These are phyloP conservation scores for Papilio demoleus DNA, from an alignment of 2,888 invertebrate genomes.

Conservation along the genomic window DNA sequence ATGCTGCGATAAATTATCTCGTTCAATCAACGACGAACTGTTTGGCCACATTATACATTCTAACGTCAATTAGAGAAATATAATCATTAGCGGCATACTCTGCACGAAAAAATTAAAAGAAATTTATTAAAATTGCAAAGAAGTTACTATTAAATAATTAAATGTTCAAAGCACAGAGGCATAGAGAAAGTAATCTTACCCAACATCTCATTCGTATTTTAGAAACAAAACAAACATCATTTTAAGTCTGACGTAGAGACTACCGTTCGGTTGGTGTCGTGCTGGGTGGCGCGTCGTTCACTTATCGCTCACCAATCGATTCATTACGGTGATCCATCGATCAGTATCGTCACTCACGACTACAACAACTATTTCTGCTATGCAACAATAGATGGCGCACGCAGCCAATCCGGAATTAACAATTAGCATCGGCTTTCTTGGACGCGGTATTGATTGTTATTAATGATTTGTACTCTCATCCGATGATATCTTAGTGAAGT, in stretches of 20 bases:
- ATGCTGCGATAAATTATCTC: too few relatives aligned
- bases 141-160: too few relatives aligned
- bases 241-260: slow-evolving; percentile 58
- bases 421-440: slow-evolving; percentile 67
- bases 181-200: slow-evolving; percentile 48
- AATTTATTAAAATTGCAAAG: too few relatives aligned
- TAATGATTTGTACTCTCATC: slow-evolving; percentile 77
- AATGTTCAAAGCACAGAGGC: too few relatives aligned
- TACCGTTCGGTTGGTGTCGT: slow-evolving; percentile 71
- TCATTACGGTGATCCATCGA: slow-evolving; percentile 72
- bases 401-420: slow-evolving; percentile 77
- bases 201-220: slow-evolving; percentile 61
- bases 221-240: slow-evolving; percentile 60
- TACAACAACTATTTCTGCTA: slow-evolving; percentile 75
- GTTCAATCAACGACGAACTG: too few relatives aligned
- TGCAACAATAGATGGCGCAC: slow-evolving; percentile 82
- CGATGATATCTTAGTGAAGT: slow-evolving; percentile 59
- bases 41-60: too few relatives aligned
- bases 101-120: too few relatives aligned
- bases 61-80: too few relatives aligned
- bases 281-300: slow-evolving; percentile 69
- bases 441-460: slow-evolving; percentile 74
- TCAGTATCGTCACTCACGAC: slow-evolving; percentile 77
- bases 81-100: too few relatives aligned
- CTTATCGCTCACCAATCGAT: slow-evolving; percentile 67